These are phyloP conservation scores for Acronicta psi DNA, from an alignment of 2,888 invertebrate species.

Conservation along the genomic window DNA sequence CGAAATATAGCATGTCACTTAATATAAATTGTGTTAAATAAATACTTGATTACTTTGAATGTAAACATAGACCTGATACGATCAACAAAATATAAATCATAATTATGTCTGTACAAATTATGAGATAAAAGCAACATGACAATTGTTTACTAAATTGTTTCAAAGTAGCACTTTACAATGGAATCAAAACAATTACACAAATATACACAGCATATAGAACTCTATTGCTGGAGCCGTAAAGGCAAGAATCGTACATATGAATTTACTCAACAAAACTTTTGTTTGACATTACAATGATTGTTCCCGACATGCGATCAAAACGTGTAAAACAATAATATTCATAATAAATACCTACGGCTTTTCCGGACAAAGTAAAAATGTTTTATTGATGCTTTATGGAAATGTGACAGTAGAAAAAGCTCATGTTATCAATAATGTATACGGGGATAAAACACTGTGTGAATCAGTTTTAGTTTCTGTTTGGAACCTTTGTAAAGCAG, in stretches of 20 bases:
- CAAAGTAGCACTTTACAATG: slow-evolving; percentile 11
- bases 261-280: slow-evolving; percentile 3
- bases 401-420: slow-evolving; percentile 6
- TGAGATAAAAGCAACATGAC: slow-evolving; percentile 10
- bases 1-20: background rate
- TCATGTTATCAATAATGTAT: slow-evolving; percentile 19
- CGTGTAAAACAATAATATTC: slow-evolving; percentile 49
- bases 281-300: slow-evolving; percentile 40
- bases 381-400: slow-evolving; percentile 24
- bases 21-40: slow-evolving; percentile 1
- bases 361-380: slow-evolving; percentile 24
- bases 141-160: slow-evolving; percentile 33
- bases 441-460: background rate
- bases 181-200: background rate
- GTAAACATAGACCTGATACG: slow-evolving; percentile 26
- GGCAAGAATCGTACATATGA: slow-evolving; percentile 1
- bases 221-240: slow-evolving; percentile 7
- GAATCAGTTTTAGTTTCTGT: slow-evolving; percentile 6
- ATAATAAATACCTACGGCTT: slow-evolving; percentile 39
- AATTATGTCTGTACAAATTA: slow-evolving; percentile 31
- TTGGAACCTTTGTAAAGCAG: too few relatives aligned
- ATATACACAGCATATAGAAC: background rate
- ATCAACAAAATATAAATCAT: slow-evolving; percentile 25
- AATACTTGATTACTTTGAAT: background rate
- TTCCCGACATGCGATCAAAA: slow-evolving; percentile 38